Conservation (phyloP, 2,113 vertebrate species). For the Phalacrocorax aristotelis region DNA sequence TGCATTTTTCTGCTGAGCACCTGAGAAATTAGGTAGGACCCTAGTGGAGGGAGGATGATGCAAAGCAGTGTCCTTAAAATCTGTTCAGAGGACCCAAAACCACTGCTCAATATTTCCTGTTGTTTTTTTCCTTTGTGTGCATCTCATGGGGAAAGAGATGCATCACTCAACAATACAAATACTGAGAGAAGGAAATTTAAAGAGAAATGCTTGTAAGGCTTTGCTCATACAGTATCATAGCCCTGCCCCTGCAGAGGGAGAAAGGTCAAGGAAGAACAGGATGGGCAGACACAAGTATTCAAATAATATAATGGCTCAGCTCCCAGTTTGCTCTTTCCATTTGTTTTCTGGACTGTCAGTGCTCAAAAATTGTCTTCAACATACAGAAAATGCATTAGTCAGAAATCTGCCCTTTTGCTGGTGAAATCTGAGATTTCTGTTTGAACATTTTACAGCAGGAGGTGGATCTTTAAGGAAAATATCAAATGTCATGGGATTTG, state of each 20-base stretch:
- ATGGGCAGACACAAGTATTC: background rate
- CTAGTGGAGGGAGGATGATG: background rate
- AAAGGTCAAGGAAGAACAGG: background rate
- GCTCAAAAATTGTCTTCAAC: background rate
- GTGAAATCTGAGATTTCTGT: background rate
- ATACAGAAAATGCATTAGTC: background rate
- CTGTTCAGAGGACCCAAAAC: background rate
- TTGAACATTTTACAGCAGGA: background rate
- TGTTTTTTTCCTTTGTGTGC: background rate
- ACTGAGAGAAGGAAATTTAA: background rate
- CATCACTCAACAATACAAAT: background rate
- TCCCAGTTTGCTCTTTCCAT: background rate
- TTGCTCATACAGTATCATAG: background rate
- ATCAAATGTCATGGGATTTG: rapidly evolving
- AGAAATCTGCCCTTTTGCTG: background rate
- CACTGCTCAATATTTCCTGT: background rate
- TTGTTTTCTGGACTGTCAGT: background rate
- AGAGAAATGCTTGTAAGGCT: background rate
- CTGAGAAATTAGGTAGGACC: background rate
- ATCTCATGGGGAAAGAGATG: background rate
- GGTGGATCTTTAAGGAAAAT: background rate
- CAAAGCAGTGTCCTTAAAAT: background rate
- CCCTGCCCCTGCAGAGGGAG: background rate
- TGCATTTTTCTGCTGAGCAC: background rate
- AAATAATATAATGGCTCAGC: background rate